These are phyloP conservation scores for Heliconius congener DNA, from an alignment of 1,140 invertebrate species.

Conservation along the genomic window DNA sequence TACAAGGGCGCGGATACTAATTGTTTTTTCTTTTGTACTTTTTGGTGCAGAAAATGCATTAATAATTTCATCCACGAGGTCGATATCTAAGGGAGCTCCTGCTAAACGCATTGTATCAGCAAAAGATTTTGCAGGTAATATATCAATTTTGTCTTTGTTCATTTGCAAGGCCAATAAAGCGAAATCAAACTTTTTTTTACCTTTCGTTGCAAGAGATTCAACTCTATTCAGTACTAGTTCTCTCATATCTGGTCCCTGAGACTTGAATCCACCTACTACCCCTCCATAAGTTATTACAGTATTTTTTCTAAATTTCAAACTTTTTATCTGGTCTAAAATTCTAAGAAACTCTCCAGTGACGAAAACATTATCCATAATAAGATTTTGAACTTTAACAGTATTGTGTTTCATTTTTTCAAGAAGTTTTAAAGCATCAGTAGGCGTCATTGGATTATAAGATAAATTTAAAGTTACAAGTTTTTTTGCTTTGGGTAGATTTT, in stretches of 20 bases:
- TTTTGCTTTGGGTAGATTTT: constrained; percentile 52
- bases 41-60: constrained; percentile 51
- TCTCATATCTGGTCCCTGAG: constrained; percentile 50
- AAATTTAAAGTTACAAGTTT: constrained; percentile 67
- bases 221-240: constrained; percentile 59
- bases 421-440: constrained; percentile 59
- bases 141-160: constrained; percentile 47
- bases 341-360: constrained; percentile 51
- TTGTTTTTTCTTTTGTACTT: constrained; percentile 46
- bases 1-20: constrained; percentile 50
- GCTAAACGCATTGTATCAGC: constrained; percentile 31
- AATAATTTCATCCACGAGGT: constrained; percentile 54
- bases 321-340: constrained; percentile 43
- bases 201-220: constrained; percentile 53
- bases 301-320: constrained; percentile 49
- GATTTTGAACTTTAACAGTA: constrained; percentile 52
- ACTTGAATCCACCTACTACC: constrained; percentile 40
- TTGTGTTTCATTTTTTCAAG: constrained; percentile 50
- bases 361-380: constrained; percentile 59
- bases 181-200: constrained; percentile 56
- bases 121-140: constrained; percentile 55
- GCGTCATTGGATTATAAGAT: constrained; percentile 72
- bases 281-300: constrained; percentile 54
- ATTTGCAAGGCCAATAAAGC: constrained; percentile 54
- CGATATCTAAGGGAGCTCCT: constrained; percentile 48